phyloP scores from a whole-genome alignment of 2,113 vertebrate species.

The Tetrax tetrax region DNA sequence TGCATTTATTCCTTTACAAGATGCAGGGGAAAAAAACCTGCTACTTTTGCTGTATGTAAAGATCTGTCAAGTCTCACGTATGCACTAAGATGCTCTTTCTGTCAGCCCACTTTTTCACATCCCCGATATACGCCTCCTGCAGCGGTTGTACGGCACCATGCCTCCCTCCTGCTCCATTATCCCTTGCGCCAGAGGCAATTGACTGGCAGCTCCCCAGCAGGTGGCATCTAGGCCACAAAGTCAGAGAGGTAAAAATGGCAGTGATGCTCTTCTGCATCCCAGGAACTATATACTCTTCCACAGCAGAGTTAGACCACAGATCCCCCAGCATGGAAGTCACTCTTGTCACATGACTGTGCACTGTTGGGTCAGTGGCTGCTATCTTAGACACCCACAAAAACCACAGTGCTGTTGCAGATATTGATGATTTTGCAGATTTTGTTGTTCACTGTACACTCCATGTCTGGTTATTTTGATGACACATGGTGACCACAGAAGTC shows the following conservation, averaged over 20 bases:
- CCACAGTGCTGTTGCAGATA: not conserved
- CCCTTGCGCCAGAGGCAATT: not conserved
- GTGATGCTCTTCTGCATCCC: not conserved
- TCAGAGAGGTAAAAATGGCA: not conserved
- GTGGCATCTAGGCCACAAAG: not conserved
- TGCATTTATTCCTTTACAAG: not conserved
- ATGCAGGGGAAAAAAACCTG: not conserved
- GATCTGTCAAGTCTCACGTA: not conserved
- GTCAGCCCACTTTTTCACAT: not conserved
- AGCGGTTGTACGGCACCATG: not conserved
- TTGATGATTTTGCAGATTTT: not conserved
- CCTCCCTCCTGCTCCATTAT: not conserved
- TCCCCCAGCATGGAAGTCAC: fast-evolving
- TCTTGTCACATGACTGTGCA: not conserved
- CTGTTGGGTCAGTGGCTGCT: not conserved
- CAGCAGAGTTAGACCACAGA: not conserved
- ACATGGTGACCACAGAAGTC: not conserved
- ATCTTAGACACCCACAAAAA: not conserved
- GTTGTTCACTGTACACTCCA: not conserved
- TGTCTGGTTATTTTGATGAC: not conserved
- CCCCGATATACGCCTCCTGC: not conserved
- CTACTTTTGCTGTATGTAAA: not conserved
- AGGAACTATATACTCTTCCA: not conserved
- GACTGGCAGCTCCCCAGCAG: not conserved
- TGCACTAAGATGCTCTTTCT: not conserved